Evolutionary conservation across 2,888 invertebrate species (phyloP).

Genomic region (Sepioteuthis lessoniana): DNA sequence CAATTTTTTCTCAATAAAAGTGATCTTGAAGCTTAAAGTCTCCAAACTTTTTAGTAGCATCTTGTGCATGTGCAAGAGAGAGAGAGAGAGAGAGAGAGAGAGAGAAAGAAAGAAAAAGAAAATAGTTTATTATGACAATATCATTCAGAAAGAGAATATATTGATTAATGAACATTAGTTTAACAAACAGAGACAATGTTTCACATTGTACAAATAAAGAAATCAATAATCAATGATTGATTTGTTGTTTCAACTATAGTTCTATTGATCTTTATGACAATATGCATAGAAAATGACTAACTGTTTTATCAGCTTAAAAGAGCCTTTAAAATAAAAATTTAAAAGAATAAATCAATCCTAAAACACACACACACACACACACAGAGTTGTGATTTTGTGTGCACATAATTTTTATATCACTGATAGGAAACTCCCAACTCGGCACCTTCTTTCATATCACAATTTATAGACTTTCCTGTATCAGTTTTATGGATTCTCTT

Average conservation of each 20-base stretch:
- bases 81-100: background rate
- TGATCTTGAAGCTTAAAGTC: too few relatives aligned
- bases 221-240: background rate
- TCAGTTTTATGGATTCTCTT: too few relatives aligned
- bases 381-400: background rate
- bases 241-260: background rate
- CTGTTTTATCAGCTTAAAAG: background rate
- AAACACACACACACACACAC: too few relatives aligned
- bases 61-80: too few relatives aligned
- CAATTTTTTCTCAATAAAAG: too few relatives aligned
- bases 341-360: too few relatives aligned
- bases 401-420: background rate
- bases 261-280: background rate
- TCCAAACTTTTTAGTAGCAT: too few relatives aligned
- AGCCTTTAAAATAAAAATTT: background rate
- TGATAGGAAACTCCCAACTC: background rate
- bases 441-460: background rate
- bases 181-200: background rate
- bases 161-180: background rate
- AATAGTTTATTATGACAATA: background rate
- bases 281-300: background rate
- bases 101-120: background rate
- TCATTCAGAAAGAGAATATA: background rate
- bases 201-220: background rate
- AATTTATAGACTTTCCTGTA: background rate